Percentiles rank a stretch among this genome's conserved stretches.
Evolutionary conservation across 1,140 invertebrate species (phyloP).

Genomic region (Bombus consobrinus): DNA sequence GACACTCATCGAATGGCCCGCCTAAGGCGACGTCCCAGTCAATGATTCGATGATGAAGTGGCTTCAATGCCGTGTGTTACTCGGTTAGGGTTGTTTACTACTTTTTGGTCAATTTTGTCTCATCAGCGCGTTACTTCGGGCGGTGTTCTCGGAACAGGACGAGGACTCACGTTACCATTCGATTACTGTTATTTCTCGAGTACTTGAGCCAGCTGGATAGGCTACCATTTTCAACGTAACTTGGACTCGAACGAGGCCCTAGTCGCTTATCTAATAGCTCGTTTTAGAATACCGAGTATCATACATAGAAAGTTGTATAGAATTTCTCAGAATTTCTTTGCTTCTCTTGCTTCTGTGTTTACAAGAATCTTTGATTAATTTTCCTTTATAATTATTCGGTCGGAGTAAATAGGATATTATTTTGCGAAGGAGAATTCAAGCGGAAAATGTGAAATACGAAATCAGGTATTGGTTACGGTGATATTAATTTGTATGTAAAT

Average conservation of each 20-base stretch:
- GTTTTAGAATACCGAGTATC: not conserved
- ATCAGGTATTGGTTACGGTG: not conserved
- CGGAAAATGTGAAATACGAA: not conserved
- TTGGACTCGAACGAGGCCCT: not conserved
- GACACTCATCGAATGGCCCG: not conserved
- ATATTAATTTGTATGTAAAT: too few relatives aligned
- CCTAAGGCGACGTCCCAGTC: constrained; percentile 5
- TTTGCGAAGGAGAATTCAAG: not conserved
- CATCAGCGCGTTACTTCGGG: constrained; percentile 19
- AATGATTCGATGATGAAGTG: constrained; percentile 33
- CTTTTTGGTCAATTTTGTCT: constrained; percentile 23
- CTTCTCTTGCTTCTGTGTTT: not conserved
- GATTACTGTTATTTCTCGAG: constrained; percentile 38
- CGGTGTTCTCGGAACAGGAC: constrained; percentile 21
- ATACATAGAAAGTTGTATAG: not conserved
- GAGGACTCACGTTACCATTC: constrained; percentile 26
- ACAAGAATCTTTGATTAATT: not conserved
- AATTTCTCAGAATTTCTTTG: not conserved
- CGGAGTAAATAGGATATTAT: not conserved
- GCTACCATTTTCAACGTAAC: constrained; percentile 24
- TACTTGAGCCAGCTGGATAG: constrained; percentile 7
- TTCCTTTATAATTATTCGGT: not conserved
- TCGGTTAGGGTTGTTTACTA: constrained; percentile 2
- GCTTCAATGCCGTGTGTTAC: constrained; percentile 10
- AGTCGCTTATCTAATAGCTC: constrained; percentile 23